phyloP scores from a whole-genome alignment of 2,888 invertebrate genomes.

The Rutpela maculata region DNA sequence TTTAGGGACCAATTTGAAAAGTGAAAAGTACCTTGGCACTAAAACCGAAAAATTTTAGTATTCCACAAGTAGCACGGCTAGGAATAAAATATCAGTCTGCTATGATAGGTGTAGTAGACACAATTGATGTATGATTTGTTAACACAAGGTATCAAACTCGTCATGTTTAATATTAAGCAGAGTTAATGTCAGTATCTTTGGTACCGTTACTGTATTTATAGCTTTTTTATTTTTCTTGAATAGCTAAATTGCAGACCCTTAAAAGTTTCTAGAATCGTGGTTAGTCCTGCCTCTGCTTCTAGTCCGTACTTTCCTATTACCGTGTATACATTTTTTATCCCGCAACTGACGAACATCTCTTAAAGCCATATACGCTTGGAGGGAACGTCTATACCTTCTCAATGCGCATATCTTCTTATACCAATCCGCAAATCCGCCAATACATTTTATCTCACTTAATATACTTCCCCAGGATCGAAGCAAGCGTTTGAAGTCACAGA shows the following conservation, averaged over 20 bases:
- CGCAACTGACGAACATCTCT: constrained; percentile 5
- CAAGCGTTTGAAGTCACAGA: neutral
- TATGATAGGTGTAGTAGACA: too few species aligned
- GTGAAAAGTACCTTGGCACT: too few species aligned
- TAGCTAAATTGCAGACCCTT: neutral
- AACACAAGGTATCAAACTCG: too few species aligned
- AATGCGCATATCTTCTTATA: neutral
- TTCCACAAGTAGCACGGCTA: too few species aligned
- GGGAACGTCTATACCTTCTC: neutral
- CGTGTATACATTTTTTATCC: constrained; percentile 25
- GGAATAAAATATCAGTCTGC: too few species aligned
- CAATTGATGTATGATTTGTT: too few species aligned
- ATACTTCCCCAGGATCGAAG: neutral
- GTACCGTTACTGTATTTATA: too few species aligned
- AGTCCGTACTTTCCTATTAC: constrained; percentile 11
- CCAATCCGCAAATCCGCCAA: neutral
- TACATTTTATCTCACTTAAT: constrained; percentile 1
- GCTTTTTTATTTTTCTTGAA: neutral
- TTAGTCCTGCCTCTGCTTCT: constrained; percentile 13
- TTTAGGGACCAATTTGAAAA: too few species aligned
- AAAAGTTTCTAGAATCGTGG: neutral
- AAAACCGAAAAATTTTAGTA: too few species aligned
- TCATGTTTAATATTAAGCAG: too few species aligned
- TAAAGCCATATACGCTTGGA: constrained; percentile 13
- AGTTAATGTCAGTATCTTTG: too few species aligned